phyloP scores from a whole-genome alignment of 2,113 vertebrate genomes.

The Pseudois nayaur region DNA sequence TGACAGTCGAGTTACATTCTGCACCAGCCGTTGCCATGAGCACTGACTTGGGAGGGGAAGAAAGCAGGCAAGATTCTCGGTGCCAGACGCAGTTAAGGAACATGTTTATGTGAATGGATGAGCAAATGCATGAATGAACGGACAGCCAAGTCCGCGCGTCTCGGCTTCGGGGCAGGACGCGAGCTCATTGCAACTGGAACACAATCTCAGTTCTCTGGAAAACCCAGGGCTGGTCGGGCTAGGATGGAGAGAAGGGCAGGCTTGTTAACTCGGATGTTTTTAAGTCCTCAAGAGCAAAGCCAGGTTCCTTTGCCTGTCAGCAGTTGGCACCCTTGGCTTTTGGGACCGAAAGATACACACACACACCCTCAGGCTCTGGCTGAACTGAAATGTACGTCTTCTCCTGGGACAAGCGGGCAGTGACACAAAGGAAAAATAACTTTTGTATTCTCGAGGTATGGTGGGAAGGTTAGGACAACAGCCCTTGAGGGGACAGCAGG shows the following conservation, averaged over 20 bases:
- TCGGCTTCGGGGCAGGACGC: slow-evolving; percentile 38
- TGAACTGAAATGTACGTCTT: not conserved
- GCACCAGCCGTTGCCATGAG: slow-evolving; percentile 62
- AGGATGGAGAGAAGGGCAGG: not conserved
- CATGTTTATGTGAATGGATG: slow-evolving; percentile 73
- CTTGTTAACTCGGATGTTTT: slow-evolving; percentile 30
- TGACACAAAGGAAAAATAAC: slow-evolving; percentile 18
- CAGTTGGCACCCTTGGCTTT: slow-evolving; percentile 59
- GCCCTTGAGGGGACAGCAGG: not conserved
- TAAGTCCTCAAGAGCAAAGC: slow-evolving; percentile 39
- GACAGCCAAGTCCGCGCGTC: not conserved
- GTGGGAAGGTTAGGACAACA: not conserved
- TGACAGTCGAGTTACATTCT: slow-evolving; percentile 63
- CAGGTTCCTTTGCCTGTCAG: slow-evolving; percentile 53
- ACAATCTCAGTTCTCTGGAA: not conserved
- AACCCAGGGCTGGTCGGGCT: not conserved
- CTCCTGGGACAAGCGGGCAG: not conserved
- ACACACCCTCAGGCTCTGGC: not conserved
- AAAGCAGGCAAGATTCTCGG: slow-evolving; percentile 50
- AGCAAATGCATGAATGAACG: slow-evolving; percentile 69
- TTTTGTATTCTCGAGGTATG: slow-evolving; percentile 3
- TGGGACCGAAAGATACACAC: not conserved
- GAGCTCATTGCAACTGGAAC: not conserved
- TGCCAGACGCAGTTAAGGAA: slow-evolving; percentile 69
- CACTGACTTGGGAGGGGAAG: slow-evolving; percentile 54